Evolutionary conservation across 2,888 invertebrate species (phyloP).

Genomic region (Leuctra nigra): DNA sequence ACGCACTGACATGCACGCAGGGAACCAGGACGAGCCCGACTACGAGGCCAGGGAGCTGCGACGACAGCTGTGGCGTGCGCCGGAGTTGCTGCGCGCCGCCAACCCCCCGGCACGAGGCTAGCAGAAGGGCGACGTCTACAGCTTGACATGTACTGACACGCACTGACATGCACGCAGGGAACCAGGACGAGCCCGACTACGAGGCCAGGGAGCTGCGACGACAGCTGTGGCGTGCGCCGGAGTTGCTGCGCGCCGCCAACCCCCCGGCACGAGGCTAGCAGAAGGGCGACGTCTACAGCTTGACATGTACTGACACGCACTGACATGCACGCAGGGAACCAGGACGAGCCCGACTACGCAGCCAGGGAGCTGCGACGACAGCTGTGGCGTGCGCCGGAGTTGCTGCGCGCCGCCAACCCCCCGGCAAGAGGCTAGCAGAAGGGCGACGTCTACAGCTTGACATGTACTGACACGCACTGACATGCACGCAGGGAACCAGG

Average conservation of each 20-base stretch:
- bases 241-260: constrained; percentile 54
- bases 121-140: constrained; percentile 78
- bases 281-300: constrained; percentile 77
- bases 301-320: too few species aligned
- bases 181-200: constrained; percentile 55
- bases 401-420: constrained; percentile 51
- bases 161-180: constrained; percentile 60
- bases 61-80: constrained; percentile 65
- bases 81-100: constrained; percentile 60
- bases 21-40: constrained; percentile 54
- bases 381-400: constrained; percentile 70
- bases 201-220: constrained; percentile 45
- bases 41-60: constrained; percentile 41
- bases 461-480: too few species aligned
- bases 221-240: constrained; percentile 68
- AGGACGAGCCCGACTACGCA: constrained; percentile 51
- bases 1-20: constrained; percentile 65
- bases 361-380: constrained; percentile 47
- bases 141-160: too few species aligned
- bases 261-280: constrained; percentile 65
- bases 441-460: constrained; percentile 79
- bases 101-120: constrained; percentile 59
- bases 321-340: constrained; percentile 40
- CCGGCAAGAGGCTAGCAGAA: constrained; percentile 71
- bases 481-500: constrained; percentile 53